These are phyloP conservation scores for Archips xylosteana DNA, from an alignment of 2,888 invertebrate species.

Conservation along the genomic window DNA sequence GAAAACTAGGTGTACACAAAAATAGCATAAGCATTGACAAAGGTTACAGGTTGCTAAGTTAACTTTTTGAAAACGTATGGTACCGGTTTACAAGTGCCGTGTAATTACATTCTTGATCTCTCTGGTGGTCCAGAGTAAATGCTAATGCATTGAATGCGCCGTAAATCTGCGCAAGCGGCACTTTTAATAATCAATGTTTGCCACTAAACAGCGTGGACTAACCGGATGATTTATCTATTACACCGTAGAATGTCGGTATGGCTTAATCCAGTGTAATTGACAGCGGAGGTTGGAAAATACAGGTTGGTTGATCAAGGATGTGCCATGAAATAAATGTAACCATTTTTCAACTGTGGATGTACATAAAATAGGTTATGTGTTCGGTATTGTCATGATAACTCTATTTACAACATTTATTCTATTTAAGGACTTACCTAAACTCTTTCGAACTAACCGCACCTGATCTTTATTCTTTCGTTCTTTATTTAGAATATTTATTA, in stretches of 20 bases:
- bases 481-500: too few species aligned
- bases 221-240: slow-evolving; percentile 42
- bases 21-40: neutral
- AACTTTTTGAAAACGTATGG: neutral
- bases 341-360: too few species aligned
- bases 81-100: slow-evolving; percentile 35
- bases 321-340: neutral
- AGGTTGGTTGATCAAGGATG: slow-evolving; percentile 2
- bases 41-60: neutral
- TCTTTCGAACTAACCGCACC: too few species aligned
- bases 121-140: slow-evolving; percentile 74
- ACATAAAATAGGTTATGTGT: too few species aligned
- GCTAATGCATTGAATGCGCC: slow-evolving; percentile 64
- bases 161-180: slow-evolving; percentile 64
- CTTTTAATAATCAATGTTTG: slow-evolving; percentile 64
- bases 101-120: slow-evolving; percentile 59
- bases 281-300: slow-evolving; percentile 28
- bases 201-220: slow-evolving; percentile 46
- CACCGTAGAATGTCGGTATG: slow-evolving; percentile 24
- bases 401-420: too few species aligned
- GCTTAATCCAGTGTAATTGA: slow-evolving; percentile 39
- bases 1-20: too few species aligned
- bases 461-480: too few species aligned
- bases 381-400: too few species aligned
- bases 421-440: too few species aligned